Conservation (phyloP, 2,113 vertebrate species). For the Dicaeum eximium region DNA sequence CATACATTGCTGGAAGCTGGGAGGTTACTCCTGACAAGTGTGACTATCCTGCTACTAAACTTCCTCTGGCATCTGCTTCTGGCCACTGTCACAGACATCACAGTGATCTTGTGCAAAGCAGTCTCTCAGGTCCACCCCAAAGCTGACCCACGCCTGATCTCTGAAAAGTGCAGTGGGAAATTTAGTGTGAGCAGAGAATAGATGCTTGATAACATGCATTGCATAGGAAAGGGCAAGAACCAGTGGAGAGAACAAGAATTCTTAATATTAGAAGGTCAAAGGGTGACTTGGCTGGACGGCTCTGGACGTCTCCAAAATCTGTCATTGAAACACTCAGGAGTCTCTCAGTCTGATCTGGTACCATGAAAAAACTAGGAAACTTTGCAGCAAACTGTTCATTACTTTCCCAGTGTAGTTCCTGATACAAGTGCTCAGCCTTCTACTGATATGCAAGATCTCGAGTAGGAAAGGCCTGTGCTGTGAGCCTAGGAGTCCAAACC, state of each 20-base stretch:
- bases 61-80: not conserved
- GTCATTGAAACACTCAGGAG: not conserved
- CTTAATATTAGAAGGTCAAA: not conserved
- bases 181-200: not conserved
- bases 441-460: not conserved
- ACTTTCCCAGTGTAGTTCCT: not conserved
- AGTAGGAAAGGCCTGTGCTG: not conserved
- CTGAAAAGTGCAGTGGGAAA: not conserved
- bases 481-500: not conserved
- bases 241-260: not conserved
- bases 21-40: constrained; percentile 7
- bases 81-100: not conserved
- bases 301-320: not conserved
- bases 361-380: not conserved
- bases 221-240: not conserved
- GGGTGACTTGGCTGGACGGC: not conserved
- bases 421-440: not conserved
- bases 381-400: not conserved
- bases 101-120: not conserved
- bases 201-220: not conserved
- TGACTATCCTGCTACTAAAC: constrained; percentile 1
- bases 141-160: not conserved
- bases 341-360: not conserved
- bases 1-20: not conserved
- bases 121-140: not conserved